Evolutionary conservation across 2,113 vertebrate genomes (phyloP), one percentile per base, ranked within the genome.

Genomic region (Cryptoleucopteryx plumbea): DNA sequence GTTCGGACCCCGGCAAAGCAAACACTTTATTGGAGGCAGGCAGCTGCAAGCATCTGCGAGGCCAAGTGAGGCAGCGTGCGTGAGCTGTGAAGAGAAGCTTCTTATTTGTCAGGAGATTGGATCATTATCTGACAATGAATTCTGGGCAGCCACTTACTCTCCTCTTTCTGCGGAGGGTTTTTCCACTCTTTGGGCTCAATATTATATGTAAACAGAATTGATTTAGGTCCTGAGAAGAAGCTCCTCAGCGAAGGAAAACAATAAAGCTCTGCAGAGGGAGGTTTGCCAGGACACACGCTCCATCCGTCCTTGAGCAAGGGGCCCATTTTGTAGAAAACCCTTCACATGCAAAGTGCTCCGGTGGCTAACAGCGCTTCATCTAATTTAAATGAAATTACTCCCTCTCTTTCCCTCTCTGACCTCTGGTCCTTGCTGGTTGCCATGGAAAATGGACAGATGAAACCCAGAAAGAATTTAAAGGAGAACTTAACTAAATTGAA

Each of bases 401-500:
- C 40, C 42, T 88, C 29, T 17, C 36, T 48, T 73, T 91, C 29
- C 65, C 40, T 91, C 36, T 74, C 42, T 80, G 86, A 95, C 89
- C 81, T 84, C 86, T 72, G 77, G 40, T 56, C 67, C 74, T 73
- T 70, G 66, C 50, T 80, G 78, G 84, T 93, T 96, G 91, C 77
- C 84, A 81, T 90, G 89, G 91, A 74, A 94, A 96, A 91, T 0
- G 38, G 84, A 68, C 88, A 86, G 59, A 91, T 38, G 36, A 93
- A 96, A 90, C 47, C 8, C 73, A 87, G 84, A 43, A 78, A 88
- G 34, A 63, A 66, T 66, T 59, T 84, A 95, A 91, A 87, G 80
- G 66, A 85, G 82, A 94, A 50, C 43, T 81, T 87, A 47, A 75
- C 47, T 40, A 55, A 79, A 87, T 21, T 43, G 63, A 59, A 89